Evolutionary conservation across 2,888 invertebrate species (phyloP).

Genomic region (Pristionchus japonicus): DNA sequence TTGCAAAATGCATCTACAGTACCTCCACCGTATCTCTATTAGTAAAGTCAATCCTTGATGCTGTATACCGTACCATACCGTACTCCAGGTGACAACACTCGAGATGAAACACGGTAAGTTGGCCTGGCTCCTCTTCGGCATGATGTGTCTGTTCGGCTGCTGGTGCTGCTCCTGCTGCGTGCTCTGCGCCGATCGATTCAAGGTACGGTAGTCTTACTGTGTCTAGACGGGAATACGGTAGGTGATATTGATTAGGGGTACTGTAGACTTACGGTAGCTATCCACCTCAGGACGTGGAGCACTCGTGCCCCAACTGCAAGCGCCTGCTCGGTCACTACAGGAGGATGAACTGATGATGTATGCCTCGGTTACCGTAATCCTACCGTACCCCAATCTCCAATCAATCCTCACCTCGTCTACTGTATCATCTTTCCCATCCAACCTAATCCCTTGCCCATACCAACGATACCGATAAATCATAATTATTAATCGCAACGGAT

Average conservation of each 20-base stretch:
- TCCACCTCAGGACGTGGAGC: conserved; percentile 43
- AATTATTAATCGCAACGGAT: not conserved
- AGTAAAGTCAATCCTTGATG: no score
- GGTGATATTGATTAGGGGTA: no score
- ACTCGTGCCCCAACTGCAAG: conserved; percentile 45
- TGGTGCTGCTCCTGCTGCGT: conserved; percentile 30
- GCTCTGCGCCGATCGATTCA: not conserved
- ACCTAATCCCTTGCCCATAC: no score
- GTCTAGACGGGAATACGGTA: no score
- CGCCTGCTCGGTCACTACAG: not conserved
- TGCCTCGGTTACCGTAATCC: no score
- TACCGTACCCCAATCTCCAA: not conserved
- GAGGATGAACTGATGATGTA: not conserved
- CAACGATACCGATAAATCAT: not conserved
- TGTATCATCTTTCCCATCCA: no score
- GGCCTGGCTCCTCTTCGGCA: not conserved
- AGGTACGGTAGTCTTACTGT: not conserved
- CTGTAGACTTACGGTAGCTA: no score
- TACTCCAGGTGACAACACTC: not conserved
- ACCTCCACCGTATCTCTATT: no score
- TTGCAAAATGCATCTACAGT: no score
- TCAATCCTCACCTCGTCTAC: no score
- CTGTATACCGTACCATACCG: not conserved
- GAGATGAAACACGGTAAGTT: not conserved
- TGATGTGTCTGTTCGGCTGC: not conserved